Evolutionary conservation across 2,888 invertebrate species (phyloP), one percentile per base, ranked within the genome.

Genomic region (Hemicrepidius hirtus): DNA sequence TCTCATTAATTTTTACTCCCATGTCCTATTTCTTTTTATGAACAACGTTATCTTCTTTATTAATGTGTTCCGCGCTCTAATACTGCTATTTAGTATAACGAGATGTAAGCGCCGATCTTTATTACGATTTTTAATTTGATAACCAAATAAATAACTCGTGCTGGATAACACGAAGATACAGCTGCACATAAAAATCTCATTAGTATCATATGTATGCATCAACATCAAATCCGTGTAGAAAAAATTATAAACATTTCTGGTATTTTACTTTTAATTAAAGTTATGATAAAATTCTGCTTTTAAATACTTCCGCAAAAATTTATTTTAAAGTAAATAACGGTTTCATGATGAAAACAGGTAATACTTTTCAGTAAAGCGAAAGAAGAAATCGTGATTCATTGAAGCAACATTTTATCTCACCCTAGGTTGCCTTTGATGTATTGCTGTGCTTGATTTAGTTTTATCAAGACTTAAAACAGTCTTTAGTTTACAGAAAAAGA

Each of bases 1-100:
- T 65, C 68, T 73, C 73, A 65, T 73, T 68, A 73, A 65, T 68
- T 73, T 73, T 68, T 73, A 73, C 59, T 68, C 64, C 49, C 62
- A 67, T 72, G 62, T 68, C 63, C 72, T 67, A 67, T 60, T 72
- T 50, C 60, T 72, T 72, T 66, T 71, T 55, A 50, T 66, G 62
- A 62, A 40, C 62, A 46, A 32, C 44, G 41, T 60, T 71, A 71
- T 71, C 71, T 57, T 12, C 46, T 70, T 70, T 70, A 70, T 70
- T 70, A 70, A 65, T 65, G 64, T 46, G 46, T 64, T 65, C 49
- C 57, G 59, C 37, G 24, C 24, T 57, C 57, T 65, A 57, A 65
- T 65, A 57, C 46, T 57, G 44, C 49, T 37, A 20, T 65, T 70
- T 57, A 24, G 41, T 41, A 65, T 37, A 65, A 37, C 46, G 50